Base-by-base conservation (phyloP, 1,140 invertebrate genomes). In the Drosophila pachea region DNA sequence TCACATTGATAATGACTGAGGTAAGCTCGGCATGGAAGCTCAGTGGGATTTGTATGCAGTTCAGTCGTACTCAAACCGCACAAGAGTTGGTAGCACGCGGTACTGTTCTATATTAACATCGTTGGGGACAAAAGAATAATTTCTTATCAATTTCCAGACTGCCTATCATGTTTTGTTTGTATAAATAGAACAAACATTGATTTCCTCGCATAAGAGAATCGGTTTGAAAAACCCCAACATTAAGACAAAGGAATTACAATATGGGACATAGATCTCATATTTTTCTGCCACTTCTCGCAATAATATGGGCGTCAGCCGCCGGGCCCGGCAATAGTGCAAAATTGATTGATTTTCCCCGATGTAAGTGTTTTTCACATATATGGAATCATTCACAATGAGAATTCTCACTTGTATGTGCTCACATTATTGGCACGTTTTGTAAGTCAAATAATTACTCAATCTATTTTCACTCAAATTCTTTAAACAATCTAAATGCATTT, bases 71-170 rank as follows among this genome's bases (percentile, higher is more conserved):
- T 64, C 53, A 49, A 76, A 52, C 40, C 53, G 66, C 52, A 45
- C 48, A 55, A 43, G 40, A 58, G 64, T 35, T 43, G 12, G 29
- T 53, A 75, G 48, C 33, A 47, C 29, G 31, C 63, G 52, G 29
- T 47, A 43, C 35, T 5, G 40, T 11, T 48, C 33, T 9, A 14
- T 49, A 14, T 59, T 40, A 66, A 43, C 47, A 9, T 48, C 11
- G 16, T 32, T 52, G 48, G 70, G 48, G 48, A 6, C 49, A 60
- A 22, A 22, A 22, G 22, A 22, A 7, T 43, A 43, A 43, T 64
- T 70, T 69, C 73, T 83, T 83, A 83, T 83, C 79, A 86, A 52
- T 38, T 42, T 32, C 14, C 36, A 11, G 36, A 65, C 61, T 42
- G 35, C 36, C 31, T 31, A 50, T 53, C 45, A 35, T 61, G 54